These are phyloP conservation scores for pig (Sus scrofa) DNA, from an alignment of 2,113 vertebrate genomes.

Conservation along the genomic window T2T-Sscrofa CM000827.6:71940501-71941000, in stretches of 20 bases:
- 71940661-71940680: not conserved
- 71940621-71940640: not conserved
- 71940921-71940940: constrained; percentile 52
- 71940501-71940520: not conserved
- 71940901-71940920: constrained; percentile 64
- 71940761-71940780: not conserved
- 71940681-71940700: not conserved
- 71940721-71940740: not conserved
- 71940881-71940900: constrained; percentile 62
- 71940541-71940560: not conserved
- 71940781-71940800: constrained; percentile 11
- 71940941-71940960: constrained; percentile 63
- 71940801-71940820: constrained; percentile 49
- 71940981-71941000: not conserved
- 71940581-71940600: not conserved
- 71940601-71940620: not conserved
- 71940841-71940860: constrained; percentile 58
- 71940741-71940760: not conserved
- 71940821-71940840: constrained; percentile 57
- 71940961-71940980: constrained; percentile 22
- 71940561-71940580: not conserved
- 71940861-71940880: constrained; percentile 71
- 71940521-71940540: not conserved
- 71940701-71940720: not conserved
- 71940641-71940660: not conserved